Evolutionary conservation across 2,113 vertebrate species (phyloP), one percentile per base, ranked within the genome.

Genomic region (Hemiscyllium ocellatum): DNA sequence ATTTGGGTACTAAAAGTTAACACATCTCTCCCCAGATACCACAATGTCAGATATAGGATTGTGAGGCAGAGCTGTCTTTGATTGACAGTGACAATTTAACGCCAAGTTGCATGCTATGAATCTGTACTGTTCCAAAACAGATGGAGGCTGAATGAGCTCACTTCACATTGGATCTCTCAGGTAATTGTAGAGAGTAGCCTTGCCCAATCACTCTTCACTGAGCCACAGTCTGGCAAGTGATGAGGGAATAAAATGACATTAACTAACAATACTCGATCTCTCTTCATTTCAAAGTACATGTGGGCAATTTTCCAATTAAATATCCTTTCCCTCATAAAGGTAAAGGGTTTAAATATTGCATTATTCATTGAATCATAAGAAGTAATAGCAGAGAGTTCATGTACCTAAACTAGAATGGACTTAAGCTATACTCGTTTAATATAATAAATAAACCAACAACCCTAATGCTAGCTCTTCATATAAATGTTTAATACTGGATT

Each of bases 401-500:
- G 37, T 90, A 66, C 61, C 66, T 93, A 47, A 93, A 93, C 61
- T 93, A 37, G 33, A 68, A 33, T 93, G 37, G 61, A 76, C 61
- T 66, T 19, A 42, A 65, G 33, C 72, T 76, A 76, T 33, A 93
- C 61, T 7, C 0, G 5, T 65, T 93, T 93, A 93, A 93, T 68
- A 37, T 42, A 93, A 93, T 93, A 66, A 66, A 93, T 66, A 66
- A 93, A 93, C 61, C 29, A 61, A 90, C 87, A 90, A 56, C 87
- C 56, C 61, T 93, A 68, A 42, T 66, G 61, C 61, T n/a, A 93
- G 89, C 89, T 93, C 89, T 37, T 93, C 66, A 37, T 33, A 93
- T 93, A 42, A 93, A 93, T 93, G 89, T 93, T 93, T 93, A 91
- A 91, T 91, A 93, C 65, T 37, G 33, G 89, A 37, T 66, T 93